These are phyloP conservation scores for Platycheirus rosarum DNA, from an alignment of 2,888 invertebrate genomes.

Conservation along the genomic window DNA sequence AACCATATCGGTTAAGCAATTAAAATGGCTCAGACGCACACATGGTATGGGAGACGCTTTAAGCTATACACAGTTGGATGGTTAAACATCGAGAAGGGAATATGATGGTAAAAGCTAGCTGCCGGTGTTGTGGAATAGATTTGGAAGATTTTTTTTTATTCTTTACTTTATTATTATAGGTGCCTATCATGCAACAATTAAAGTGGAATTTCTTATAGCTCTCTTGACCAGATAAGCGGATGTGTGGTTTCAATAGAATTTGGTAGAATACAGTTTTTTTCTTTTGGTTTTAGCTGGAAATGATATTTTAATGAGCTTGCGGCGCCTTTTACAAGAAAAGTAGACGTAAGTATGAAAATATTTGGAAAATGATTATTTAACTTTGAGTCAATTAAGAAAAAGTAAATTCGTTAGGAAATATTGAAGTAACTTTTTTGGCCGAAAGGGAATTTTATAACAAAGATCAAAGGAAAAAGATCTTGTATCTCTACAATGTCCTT, in stretches of 20 bases:
- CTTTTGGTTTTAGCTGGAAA: neutral
- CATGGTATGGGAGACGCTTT: constrained; percentile 25
- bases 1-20: constrained; percentile 69
- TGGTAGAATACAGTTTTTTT: neutral
- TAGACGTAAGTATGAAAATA: neutral
- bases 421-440: too few relatives aligned
- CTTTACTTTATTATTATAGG: constrained; percentile 22
- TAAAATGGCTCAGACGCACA: constrained; percentile 69
- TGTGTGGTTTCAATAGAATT: constrained; percentile 6
- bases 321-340: neutral
- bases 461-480: too few relatives aligned
- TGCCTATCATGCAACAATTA: constrained; percentile 40
- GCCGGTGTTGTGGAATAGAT: constrained; percentile 46
- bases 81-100: neutral
- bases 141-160: constrained; percentile 35
- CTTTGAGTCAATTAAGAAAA: too few relatives aligned
- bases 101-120: constrained; percentile 7
- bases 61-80: constrained; percentile 14
- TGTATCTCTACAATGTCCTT: too few relatives aligned
- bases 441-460: too few relatives aligned
- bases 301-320: constrained; percentile 24
- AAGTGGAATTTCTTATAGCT: constrained; percentile 41
- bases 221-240: neutral
- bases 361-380: too few relatives aligned
- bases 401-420: too few relatives aligned